These are phyloP conservation scores for Micromys minutus DNA, from an alignment of 2,113 vertebrate genomes.

Conservation along the genomic window DNA sequence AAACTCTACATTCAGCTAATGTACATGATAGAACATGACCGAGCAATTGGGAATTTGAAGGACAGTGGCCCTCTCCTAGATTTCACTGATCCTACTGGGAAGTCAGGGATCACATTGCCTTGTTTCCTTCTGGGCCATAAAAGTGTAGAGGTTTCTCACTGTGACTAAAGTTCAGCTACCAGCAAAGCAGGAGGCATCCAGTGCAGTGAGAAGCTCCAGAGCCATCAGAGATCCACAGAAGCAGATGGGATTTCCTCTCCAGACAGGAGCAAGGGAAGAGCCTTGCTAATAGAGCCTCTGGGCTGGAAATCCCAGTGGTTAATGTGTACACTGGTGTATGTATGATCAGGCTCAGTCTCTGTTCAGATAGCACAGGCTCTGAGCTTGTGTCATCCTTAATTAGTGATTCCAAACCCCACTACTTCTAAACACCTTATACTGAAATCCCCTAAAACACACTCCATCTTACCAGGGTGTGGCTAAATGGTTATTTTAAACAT, in stretches of 20 bases:
- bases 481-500: background rate
- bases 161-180: background rate
- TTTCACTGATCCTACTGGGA: background rate
- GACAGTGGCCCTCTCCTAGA: fast-evolving
- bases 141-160: no score
- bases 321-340: background rate
- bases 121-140: background rate
- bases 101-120: background rate
- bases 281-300: no score
- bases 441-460: background rate
- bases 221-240: background rate
- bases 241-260: background rate
- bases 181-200: no score
- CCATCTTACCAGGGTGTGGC: background rate
- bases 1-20: background rate
- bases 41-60: background rate
- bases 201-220: no score
- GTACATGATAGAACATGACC: background rate
- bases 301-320: background rate
- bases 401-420: background rate
- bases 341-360: background rate
- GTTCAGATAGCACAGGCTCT: background rate
- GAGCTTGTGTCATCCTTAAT: background rate
- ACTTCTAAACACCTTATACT: background rate
- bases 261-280: background rate